Evolutionary conservation across 2,888 invertebrate genomes (phyloP), one percentile per base, ranked within the genome.

Genomic region (Geotrupes spiniger): DNA sequence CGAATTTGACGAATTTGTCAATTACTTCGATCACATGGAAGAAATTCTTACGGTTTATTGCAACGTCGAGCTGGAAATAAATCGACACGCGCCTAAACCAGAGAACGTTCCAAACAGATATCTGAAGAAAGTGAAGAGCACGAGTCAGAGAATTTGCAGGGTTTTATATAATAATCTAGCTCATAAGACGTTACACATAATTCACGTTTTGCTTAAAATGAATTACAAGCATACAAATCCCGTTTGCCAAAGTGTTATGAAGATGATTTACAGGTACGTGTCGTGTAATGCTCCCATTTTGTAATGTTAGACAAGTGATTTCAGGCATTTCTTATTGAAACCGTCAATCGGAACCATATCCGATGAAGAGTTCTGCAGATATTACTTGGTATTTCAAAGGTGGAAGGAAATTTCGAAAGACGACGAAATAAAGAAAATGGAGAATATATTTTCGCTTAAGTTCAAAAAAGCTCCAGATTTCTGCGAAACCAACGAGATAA

Each of bases 11-110:
- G 60, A 63, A 17, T 17, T 28, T 15, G 42, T 31, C 27, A 56
- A 55, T 49, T 65, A 65, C 51, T 54, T 62, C 29, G 57, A 58
- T 9, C 46, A 56, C 41, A 64, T 65, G 63, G 65, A 65, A 31
- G 60, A 63, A 14, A 58, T 66, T 17, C 42, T 65, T 29, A 44
- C 58, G 1, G 49, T 60, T 31, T 63, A 61, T 39, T 56, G 59
- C 28, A 59, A 63, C 49, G 47, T 63, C 11, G 56, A 61, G 51
- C 43, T 63, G 15, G 56, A 60, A 16, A 28, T 57, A 12, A 41
- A 61, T 12, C 46, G 53, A 27, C 45, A 46, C 31, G 31, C 56
- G 45, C 60, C 53, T 51, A 58, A 51, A 21, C 58, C 53, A 33
- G 53, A 53, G 31, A 27, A 40, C 9, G 49, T 38, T 14, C 51